A percentile compares a stretch with the other conserved stretches of the same genome.
Evolutionary conservation across 2,797 vertebrate species (phyloP).

Genomic region (Thripadectes ignobilis): DNA sequence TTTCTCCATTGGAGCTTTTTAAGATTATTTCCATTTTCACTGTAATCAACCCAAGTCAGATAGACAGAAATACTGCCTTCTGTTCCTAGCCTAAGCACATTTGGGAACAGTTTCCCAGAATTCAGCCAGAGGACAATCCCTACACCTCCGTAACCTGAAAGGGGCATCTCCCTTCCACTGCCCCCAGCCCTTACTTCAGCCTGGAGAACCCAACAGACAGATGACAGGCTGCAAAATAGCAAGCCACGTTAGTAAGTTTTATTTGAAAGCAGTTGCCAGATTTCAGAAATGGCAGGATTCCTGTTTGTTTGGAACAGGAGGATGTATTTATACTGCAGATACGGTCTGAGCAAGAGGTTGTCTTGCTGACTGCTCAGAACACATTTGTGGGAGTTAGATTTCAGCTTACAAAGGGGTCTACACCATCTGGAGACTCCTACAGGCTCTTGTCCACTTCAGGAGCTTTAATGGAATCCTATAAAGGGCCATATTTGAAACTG

Average conservation of each 20-base stretch:
- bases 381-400: not conserved
- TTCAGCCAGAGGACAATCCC: not conserved
- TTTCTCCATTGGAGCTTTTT: not conserved
- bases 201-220: not conserved
- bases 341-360: not conserved
- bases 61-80: not conserved
- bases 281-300: constrained; percentile 44
- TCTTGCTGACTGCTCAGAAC: constrained; percentile 41
- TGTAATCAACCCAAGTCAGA: not conserved
- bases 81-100: not conserved
- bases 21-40: not conserved
- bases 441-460: constrained; percentile 3
- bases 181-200: not conserved
- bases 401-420: constrained; percentile 10
- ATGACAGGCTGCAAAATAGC: not conserved
- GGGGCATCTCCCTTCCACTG: not conserved
- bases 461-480: constrained; percentile 4
- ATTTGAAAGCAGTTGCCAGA: constrained; percentile 31
- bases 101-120: not conserved
- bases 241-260: not conserved
- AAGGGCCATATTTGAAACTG: not conserved
- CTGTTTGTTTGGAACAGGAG: constrained; percentile 44
- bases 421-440: constrained; percentile 14
- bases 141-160: not conserved
- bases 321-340: constrained; percentile 32